These are phyloP conservation scores for Bugula neritina DNA, from an alignment of 2,888 invertebrate species.

Conservation along the genomic window DNA sequence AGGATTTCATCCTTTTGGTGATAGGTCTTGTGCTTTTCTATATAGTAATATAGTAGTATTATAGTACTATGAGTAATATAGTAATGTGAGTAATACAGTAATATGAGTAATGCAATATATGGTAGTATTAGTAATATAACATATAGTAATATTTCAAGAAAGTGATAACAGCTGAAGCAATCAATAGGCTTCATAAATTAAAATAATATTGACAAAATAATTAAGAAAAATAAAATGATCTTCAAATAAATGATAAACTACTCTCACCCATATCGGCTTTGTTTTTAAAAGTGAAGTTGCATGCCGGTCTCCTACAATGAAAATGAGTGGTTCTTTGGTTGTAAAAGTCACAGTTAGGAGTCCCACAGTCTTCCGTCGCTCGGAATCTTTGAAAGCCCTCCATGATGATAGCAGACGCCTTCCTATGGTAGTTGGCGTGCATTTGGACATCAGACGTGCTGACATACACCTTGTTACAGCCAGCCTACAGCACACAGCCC, in stretches of 20 bases:
- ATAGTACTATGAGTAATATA: no score
- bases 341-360: conserved; percentile 82
- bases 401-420: conserved; percentile 93
- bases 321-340: conserved; percentile 95
- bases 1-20: conserved; percentile 95
- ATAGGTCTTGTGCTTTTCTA: conserved; percentile 97
- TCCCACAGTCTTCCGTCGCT: conserved; percentile 90
- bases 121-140: no score
- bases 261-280: conserved; percentile 99
- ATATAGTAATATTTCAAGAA: no score
- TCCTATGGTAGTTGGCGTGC: conserved; percentile 97
- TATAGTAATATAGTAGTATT: conserved; percentile 37
- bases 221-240: no score
- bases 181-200: no score
- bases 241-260: no score
- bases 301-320: conserved; percentile 84
- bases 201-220: no score
- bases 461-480: conserved; percentile 80
- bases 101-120: no score
- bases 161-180: no score
- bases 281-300: conserved; percentile 94
- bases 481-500: conserved; percentile 50
- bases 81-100: no score
- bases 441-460: conserved; percentile 98
- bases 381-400: conserved; percentile 95